Evolutionary conservation across 2,113 vertebrate species (phyloP).

Genomic region (Columbina picui): DNA sequence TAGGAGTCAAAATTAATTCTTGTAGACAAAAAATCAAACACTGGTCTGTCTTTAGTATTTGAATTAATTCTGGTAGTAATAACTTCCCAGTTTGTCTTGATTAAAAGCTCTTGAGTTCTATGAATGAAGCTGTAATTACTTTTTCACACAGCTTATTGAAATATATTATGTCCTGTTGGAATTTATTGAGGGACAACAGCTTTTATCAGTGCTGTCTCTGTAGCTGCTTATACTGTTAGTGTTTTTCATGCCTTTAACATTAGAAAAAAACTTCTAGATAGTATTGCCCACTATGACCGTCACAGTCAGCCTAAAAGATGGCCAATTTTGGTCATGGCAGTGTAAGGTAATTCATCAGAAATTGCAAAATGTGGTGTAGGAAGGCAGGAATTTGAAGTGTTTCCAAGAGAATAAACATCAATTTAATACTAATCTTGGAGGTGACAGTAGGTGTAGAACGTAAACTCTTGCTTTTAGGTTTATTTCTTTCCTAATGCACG

Average conservation of each 20-base stretch:
- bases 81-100: neutral
- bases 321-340: neutral
- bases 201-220: neutral
- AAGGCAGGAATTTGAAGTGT: neutral
- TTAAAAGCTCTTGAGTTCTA: neutral
- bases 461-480: neutral
- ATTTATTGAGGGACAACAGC: neutral
- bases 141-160: neutral
- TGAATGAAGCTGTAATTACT: neutral
- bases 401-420: conserved; percentile 1
- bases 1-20: neutral
- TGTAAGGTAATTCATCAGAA: neutral
- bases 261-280: neutral
- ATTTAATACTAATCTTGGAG: neutral
- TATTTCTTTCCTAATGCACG: neutral
- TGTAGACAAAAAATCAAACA: neutral
- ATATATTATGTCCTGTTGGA: neutral
- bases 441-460: neutral
- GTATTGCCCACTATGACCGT: neutral
- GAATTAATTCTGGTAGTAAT: neutral
- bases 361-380: neutral
- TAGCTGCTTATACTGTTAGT: neutral
- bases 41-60: neutral
- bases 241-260: neutral
- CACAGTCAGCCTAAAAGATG: neutral